Conservation (phyloP, 2,888 invertebrate species). For the Dermolepida albohirtum region DNA sequence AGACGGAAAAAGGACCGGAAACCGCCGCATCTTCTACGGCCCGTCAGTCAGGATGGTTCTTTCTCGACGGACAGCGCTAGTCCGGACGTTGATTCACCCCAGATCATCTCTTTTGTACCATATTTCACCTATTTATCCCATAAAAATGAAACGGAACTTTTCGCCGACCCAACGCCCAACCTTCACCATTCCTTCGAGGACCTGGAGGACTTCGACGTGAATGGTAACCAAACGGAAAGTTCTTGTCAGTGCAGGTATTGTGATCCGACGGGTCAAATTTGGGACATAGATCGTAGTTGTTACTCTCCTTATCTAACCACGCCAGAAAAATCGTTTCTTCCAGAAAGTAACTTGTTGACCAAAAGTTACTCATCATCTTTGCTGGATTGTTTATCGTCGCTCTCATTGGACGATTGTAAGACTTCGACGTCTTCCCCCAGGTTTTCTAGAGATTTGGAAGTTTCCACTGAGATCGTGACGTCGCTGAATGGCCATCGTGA, state of each 20-base stretch:
- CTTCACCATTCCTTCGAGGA: constrained; percentile 65
- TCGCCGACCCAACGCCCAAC: constrained; percentile 55
- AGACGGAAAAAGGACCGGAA: constrained; percentile 91
- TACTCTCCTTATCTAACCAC: constrained; percentile 69
- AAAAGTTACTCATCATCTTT: constrained; percentile 41
- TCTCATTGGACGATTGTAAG: constrained; percentile 53
- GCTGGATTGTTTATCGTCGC: constrained; percentile 53
- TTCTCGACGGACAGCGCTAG: constrained; percentile 59
- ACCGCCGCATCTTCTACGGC: constrained; percentile 67
- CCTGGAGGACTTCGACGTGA: constrained; percentile 56
- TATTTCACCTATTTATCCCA: constrained; percentile 31
- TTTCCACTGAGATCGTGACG: constrained; percentile 82
- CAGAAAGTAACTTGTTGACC: background rate
- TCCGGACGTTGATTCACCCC: constrained; percentile 54
- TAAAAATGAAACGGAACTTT: constrained; percentile 9
- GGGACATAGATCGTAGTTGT: constrained; percentile 76
- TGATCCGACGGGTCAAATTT: constrained; percentile 79
- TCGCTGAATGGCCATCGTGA: constrained; percentile 82
- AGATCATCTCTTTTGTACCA: constrained; percentile 40
- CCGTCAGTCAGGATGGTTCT: constrained; percentile 55
- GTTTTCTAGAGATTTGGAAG: constrained; percentile 68
- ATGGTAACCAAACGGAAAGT: constrained; percentile 61
- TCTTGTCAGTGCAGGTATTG: constrained; percentile 82
- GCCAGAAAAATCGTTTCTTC: constrained; percentile 51
- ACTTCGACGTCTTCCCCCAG: constrained; percentile 17